These are phyloP conservation scores for Formica exsecta DNA, from an alignment of 1,140 invertebrate genomes.

Conservation along the genomic window DNA sequence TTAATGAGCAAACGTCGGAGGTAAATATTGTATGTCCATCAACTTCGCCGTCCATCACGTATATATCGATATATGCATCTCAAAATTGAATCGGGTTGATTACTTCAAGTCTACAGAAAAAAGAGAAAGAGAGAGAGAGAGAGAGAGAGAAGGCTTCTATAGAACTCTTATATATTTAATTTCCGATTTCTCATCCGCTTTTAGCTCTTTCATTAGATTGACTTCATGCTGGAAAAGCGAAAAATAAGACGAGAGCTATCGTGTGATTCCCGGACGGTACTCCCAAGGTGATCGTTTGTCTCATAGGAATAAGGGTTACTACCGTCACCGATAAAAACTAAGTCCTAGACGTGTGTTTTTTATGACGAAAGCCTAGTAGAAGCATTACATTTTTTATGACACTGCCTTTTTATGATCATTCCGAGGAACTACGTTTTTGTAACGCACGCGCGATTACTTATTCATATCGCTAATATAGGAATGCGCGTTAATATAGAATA, in stretches of 20 bases:
- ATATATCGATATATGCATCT: background rate
- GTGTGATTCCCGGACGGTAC: background rate
- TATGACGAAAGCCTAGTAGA: constrained; percentile 5
- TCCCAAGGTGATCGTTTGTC: background rate
- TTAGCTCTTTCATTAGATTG: constrained; percentile 17
- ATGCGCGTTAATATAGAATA: background rate
- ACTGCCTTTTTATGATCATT: background rate
- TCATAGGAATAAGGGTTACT: background rate
- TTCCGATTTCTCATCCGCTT: constrained; percentile 19
- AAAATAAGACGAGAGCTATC: background rate
- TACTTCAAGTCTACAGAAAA: background rate
- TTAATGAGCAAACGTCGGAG: constrained; percentile 15
- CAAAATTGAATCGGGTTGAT: constrained; percentile 36
- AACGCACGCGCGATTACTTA: constrained; percentile 1
- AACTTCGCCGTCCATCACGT: background rate
- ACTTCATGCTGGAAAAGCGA: background rate
- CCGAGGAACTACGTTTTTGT: background rate
- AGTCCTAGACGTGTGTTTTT: constrained; percentile 8
- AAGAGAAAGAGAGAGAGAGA: too few relatives aligned
- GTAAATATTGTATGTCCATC: background rate
- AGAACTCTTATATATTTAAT: constrained; percentile 19
- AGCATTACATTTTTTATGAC: constrained; percentile 35
- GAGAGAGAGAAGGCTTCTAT: too few relatives aligned
- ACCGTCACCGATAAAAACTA: constrained; percentile 21
- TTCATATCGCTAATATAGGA: background rate